Conservation (phyloP, 2,888 invertebrate genomes). For the Neoscelio sp. region DNA sequence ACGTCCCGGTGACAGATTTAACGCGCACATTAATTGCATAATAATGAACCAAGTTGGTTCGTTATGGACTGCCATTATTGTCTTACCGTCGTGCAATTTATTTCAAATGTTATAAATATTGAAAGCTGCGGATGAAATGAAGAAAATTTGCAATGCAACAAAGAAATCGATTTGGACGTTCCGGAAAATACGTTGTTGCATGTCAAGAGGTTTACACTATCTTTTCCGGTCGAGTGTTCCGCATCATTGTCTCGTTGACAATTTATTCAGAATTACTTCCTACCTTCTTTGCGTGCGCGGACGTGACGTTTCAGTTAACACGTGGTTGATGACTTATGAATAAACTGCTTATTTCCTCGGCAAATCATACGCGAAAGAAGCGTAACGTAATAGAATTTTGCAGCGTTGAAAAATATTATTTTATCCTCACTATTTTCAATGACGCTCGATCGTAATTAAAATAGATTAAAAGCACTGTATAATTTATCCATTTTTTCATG, state of each 20-base stretch:
- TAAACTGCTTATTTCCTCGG: conserved; percentile 68
- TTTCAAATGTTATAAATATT: conserved; percentile 3
- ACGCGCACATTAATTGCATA: too few species aligned
- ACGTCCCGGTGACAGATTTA: too few species aligned
- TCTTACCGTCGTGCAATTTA: background rate
- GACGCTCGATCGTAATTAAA: conserved; percentile 7
- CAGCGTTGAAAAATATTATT: too few species aligned
- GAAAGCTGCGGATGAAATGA: too few species aligned
- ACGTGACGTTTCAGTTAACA: conserved; percentile 76
- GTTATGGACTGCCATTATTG: background rate
- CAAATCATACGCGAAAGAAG: conserved; percentile 71
- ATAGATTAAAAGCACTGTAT: conserved; percentile 6
- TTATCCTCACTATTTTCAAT: conserved; percentile 35
- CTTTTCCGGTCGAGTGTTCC: conserved; percentile 74
- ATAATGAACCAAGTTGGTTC: too few species aligned
- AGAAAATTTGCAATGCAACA: conserved; percentile 11
- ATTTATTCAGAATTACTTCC: conserved; percentile 80
- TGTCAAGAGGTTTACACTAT: conserved; percentile 61
- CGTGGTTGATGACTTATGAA: conserved; percentile 70
- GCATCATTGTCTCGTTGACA: conserved; percentile 78
- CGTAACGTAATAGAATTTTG: too few species aligned
- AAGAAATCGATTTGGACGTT: conserved; percentile 30
- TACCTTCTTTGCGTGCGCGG: conserved; percentile 74
- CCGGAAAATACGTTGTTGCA: conserved; percentile 66
- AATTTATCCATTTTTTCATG: conserved; percentile 2